Evolutionary conservation across 2,797 vertebrate species (phyloP).

Genomic region (Sebastes minor): DNA sequence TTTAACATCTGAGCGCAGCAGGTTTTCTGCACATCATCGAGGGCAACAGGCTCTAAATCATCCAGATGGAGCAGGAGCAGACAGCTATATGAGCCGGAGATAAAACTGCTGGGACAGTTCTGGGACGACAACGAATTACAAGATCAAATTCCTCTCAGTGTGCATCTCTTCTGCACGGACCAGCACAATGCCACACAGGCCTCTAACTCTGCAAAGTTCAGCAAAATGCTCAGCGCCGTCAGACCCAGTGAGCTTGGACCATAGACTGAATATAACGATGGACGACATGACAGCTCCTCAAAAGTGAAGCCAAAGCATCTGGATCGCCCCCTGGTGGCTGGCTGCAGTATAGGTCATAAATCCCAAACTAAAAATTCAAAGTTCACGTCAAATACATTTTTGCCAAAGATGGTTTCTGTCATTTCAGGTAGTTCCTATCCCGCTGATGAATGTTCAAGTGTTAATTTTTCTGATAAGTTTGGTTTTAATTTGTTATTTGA

Average conservation of each 20-base stretch:
- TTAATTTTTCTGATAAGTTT: too few relatives aligned
- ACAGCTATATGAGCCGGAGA: slow-evolving; percentile 39
- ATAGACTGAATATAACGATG: too few relatives aligned
- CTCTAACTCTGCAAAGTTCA: neutral
- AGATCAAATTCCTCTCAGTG: slow-evolving; percentile 24
- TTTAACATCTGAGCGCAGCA: neutral
- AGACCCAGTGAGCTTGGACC: neutral
- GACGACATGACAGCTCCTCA: too few relatives aligned
- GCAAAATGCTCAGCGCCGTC: neutral
- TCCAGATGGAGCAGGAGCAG: slow-evolving; percentile 15
- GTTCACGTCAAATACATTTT: too few relatives aligned
- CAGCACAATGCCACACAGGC: neutral
- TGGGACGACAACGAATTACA: slow-evolving; percentile 18
- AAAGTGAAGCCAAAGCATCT: too few relatives aligned
- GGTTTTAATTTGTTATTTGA: too few relatives aligned
- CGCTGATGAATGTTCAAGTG: too few relatives aligned
- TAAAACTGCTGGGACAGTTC: neutral
- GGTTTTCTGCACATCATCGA: neutral
- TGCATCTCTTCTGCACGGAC: neutral
- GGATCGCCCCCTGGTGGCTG: too few relatives aligned
- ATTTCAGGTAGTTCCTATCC: too few relatives aligned
- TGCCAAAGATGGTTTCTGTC: too few relatives aligned
- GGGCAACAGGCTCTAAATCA: slow-evolving; percentile 34
- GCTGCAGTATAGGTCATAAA: too few relatives aligned
- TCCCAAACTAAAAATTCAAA: too few relatives aligned